These are phyloP conservation scores for Aurelia coerulea DNA, from an alignment of 30 jellyfish, hydroid and myxozoan genomes.

Conservation along the genomic window DNA sequence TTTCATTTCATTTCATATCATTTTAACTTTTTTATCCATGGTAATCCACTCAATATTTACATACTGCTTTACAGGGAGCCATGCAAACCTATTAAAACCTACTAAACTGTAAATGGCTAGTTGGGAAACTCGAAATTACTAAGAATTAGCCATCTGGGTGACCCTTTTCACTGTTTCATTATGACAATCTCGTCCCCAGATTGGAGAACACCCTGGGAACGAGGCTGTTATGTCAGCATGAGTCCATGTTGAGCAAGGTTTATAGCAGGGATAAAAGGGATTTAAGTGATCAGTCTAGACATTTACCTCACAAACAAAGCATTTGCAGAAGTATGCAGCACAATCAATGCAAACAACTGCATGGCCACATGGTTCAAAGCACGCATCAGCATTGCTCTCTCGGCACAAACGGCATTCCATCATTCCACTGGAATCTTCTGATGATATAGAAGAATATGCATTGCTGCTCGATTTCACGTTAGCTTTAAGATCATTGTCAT, in stretches of 20 bases:
- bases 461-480: background rate
- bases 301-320: constrained; percentile 61
- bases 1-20: no score
- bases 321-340: constrained; percentile 58
- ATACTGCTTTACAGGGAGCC: no score
- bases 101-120: no score
- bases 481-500: background rate
- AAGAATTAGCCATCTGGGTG: no score
- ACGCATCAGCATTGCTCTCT: constrained; percentile 40
- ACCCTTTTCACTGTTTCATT: no score
- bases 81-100: no score
- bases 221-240: background rate
- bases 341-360: constrained; percentile 53
- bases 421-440: constrained; percentile 49
- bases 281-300: constrained; percentile 28
- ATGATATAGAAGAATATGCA: constrained; percentile 29
- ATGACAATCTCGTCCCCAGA: no score
- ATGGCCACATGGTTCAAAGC: constrained; percentile 65
- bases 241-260: background rate
- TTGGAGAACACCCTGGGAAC: no score
- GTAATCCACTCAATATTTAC: no score
- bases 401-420: constrained; percentile 65
- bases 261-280: constrained; percentile 56
- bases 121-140: no score
- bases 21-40: no score